Evolutionary conservation across 2,113 vertebrate species (phyloP).

Genomic region (Lampris megalopsis): DNA sequence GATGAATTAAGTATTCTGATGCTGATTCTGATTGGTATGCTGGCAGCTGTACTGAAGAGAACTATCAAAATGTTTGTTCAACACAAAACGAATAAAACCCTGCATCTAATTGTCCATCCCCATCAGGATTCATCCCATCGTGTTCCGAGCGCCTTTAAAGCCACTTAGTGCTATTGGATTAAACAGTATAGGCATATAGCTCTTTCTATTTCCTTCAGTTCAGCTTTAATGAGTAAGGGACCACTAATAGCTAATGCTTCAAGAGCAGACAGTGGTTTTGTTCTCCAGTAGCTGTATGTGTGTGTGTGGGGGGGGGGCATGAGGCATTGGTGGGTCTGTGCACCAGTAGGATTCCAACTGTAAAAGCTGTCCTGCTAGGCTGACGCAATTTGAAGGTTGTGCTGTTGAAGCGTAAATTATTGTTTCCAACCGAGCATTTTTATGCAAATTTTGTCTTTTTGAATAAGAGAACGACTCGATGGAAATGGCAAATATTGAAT

Average conservation of each 20-base stretch:
- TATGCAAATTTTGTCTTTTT: no score
- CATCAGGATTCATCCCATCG: not conserved
- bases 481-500: no score
- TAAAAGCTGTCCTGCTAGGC: not conserved
- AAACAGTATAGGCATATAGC: conserved; percentile 13
- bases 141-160: conserved; percentile 22
- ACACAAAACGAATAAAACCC: not conserved
- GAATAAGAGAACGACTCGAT: no score
- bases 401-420: not conserved
- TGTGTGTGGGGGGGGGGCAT: not conserved
- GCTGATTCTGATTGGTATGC: no score
- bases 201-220: conserved; percentile 13
- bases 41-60: no score
- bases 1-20: no score
- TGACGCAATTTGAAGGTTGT: conserved; percentile 22
- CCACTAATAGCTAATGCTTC: not conserved
- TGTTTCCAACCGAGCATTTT: not conserved
- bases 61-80: no score
- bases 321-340: not conserved
- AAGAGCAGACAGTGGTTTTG: not conserved
- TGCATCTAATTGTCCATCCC: not conserved
- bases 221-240: conserved; percentile 23
- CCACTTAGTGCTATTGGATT: conserved; percentile 4
- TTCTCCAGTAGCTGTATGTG: not conserved
- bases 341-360: not conserved